Evolutionary conservation across 37 sponge, comb jelly and placozoan genomes (phyloP), one percentile per base, ranked within the genome.

Genomic region (Axinella damicornis): DNA sequence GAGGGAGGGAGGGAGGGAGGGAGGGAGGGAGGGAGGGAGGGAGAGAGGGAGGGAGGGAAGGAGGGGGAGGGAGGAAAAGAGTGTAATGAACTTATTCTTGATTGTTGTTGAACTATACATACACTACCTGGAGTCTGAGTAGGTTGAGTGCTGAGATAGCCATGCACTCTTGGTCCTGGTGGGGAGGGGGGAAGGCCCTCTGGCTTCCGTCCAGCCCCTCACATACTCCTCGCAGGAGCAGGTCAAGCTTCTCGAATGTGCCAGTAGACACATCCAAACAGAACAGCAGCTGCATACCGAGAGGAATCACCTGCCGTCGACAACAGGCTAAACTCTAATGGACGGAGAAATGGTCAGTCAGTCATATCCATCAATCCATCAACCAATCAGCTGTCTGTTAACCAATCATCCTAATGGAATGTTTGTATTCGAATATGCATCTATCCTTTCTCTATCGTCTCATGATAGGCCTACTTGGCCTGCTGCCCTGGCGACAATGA

Each of bases 141-240:
- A 96, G 87, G 81, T 88, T 91, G 37, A 96, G 87, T 5, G 78
- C 33, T 4, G 95, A 75, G 1, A 94, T 63, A 15, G 91, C 91
- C 91, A 96, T 93, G 62, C 96, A 95, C 75, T 95, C 93, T 11
- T 90, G 88, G 34, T 96, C 92, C 65, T 92, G 87, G 24, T 34
- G 36, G 5, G 85, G 90, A 25, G 80, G 87, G n/a, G 71, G 72
- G 57, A 33, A 65, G 67, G 67, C 61, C 2, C 64, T 81, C 35
- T 60, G 34, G 4, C 19, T 15, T 2, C 70, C 77, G 66, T 79
- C 88, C 18, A 88, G 56, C 0, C 77, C 73, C 22, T 87, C 87
- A 79, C 90, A 91, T 27, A 95, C 90, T 12, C 28, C 37, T 1
- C 58, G 84, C 36, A 98, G 83, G 16, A 93, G 74, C 39, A 68